Evolutionary conservation across 2,797 vertebrate genomes (phyloP).

Genomic region (Sebastes hubbsi): DNA sequence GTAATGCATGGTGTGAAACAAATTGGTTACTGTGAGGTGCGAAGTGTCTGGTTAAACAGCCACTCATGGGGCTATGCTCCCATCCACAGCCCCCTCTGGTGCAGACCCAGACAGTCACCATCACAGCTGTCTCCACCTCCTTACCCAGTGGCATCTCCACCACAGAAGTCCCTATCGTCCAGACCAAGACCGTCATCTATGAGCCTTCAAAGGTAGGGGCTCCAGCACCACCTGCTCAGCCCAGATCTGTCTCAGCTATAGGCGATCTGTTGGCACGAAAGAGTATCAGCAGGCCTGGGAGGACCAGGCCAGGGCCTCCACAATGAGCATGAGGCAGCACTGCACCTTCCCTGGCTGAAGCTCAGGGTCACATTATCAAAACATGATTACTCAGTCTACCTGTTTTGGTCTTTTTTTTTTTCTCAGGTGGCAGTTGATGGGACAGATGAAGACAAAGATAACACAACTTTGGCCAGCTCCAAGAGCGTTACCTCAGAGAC

Average conservation of each 20-base stretch:
- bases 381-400: neutral
- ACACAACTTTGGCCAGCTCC: slow-evolving; percentile 84
- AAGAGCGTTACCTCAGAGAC: slow-evolving; percentile 89
- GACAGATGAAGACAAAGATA: slow-evolving; percentile 84
- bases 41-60: slow-evolving; percentile 62
- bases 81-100: slow-evolving; percentile 91
- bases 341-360: neutral
- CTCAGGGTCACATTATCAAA: neutral
- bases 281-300: slow-evolving; percentile 24
- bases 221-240: slow-evolving; percentile 54
- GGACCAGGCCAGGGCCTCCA: slow-evolving; percentile 39
- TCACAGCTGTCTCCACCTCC: slow-evolving; percentile 86
- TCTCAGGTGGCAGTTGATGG: slow-evolving; percentile 76
- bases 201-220: slow-evolving; percentile 91
- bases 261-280: slow-evolving; percentile 2
- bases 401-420: neutral
- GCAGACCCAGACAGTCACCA: slow-evolving; percentile 95
- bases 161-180: slow-evolving; percentile 92
- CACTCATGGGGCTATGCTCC: slow-evolving; percentile 76
- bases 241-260: slow-evolving; percentile 47
- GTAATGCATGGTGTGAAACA: slow-evolving; percentile 56
- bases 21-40: slow-evolving; percentile 41
- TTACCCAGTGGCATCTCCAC: slow-evolving; percentile 89
- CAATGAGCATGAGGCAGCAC: slow-evolving; percentile 13
- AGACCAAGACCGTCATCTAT: slow-evolving; percentile 93